Conservation (phyloP, 2,888 invertebrate species). For the Ethmia dodecea region DNA sequence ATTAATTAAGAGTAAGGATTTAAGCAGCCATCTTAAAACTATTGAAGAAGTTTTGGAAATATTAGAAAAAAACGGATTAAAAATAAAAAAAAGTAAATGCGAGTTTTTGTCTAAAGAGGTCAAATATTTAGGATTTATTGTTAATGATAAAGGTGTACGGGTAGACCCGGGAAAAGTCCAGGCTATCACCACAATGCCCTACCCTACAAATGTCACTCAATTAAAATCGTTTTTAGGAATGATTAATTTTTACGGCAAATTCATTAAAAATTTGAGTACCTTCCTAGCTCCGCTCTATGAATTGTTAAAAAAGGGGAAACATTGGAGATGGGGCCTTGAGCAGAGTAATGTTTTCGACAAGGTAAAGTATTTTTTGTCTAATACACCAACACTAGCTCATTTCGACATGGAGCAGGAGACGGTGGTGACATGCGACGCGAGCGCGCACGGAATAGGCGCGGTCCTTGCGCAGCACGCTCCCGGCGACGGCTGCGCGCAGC, state of each 20-base stretch:
- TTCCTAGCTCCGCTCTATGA: background rate
- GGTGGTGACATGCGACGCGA: background rate
- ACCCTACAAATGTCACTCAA: background rate
- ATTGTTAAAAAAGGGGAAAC: conserved; percentile 1
- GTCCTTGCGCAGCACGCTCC: background rate
- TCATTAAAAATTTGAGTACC: background rate
- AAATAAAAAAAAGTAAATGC: background rate
- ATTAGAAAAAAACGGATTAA: background rate
- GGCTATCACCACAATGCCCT: background rate
- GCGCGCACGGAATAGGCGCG: background rate
- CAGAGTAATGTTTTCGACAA: background rate
- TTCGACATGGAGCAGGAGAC: background rate
- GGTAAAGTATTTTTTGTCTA: background rate
- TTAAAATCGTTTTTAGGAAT: background rate
- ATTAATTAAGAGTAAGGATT: background rate
- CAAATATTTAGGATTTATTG: background rate
- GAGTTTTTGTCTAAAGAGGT: background rate
- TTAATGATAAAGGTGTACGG: background rate
- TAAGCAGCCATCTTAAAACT: background rate
- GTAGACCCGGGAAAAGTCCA: background rate
- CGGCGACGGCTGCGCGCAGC: background rate
- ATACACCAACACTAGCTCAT: background rate
- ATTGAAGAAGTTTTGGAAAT: background rate
- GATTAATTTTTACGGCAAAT: background rate
- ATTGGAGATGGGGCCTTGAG: background rate